Conservation (phyloP, 2,797 vertebrate genomes). For the Sebastes minor region DNA sequence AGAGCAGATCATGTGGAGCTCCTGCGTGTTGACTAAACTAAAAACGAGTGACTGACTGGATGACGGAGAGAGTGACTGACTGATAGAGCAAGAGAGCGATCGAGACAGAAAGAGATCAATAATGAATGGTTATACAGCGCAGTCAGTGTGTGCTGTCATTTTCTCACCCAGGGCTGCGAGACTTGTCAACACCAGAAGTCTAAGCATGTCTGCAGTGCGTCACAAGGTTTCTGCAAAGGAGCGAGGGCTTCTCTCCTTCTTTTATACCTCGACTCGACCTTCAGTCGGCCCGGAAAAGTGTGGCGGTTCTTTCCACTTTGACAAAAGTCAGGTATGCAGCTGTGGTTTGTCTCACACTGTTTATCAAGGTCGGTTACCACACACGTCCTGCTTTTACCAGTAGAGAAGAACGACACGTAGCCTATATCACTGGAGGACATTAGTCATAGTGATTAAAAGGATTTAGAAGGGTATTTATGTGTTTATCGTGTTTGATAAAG, state of each 20-base stretch:
- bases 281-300: constrained; percentile 19
- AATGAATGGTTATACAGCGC: not conserved
- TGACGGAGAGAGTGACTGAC: constrained; percentile 2
- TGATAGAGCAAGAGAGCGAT: not conserved
- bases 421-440: not conserved
- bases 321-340: constrained; percentile 46
- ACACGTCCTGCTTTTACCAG: constrained; percentile 17
- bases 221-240: constrained; percentile 13
- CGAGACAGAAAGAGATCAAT: constrained; percentile 24
- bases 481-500: not conserved
- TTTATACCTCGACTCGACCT: constrained; percentile 65
- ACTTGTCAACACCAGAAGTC: constrained; percentile 70
- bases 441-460: constrained; percentile 4
- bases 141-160: constrained; percentile 9
- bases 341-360: constrained; percentile 60
- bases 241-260: not conserved
- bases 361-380: constrained; percentile 32
- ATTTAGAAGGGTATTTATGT: not conserved
- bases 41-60: not conserved
- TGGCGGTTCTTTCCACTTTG: not conserved
- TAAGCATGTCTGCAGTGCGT: constrained; percentile 63
- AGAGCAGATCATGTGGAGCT: not conserved
- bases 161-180: constrained; percentile 72
- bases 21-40: not conserved
- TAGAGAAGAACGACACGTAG: constrained; percentile 26